Evolutionary conservation across 1,140 invertebrate species (phyloP).

Genomic region (Monomorium pharaonis): DNA sequence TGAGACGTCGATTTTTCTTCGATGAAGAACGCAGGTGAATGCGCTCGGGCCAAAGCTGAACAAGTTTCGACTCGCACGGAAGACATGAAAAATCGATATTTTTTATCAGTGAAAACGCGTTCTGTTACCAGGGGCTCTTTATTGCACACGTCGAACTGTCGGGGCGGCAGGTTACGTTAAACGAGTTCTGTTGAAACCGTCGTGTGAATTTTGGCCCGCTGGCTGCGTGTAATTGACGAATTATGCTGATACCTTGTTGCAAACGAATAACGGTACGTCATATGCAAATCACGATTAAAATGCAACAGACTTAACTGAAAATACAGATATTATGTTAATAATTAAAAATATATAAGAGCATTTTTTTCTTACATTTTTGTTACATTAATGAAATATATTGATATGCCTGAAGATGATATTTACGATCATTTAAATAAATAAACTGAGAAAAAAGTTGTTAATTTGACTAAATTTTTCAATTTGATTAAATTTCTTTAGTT

Average conservation of each 20-base stretch:
- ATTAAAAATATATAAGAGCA: not conserved
- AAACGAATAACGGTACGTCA: constrained; percentile 35
- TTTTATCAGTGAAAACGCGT: constrained; percentile 51
- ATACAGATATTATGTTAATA: not conserved
- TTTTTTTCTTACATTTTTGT: not conserved
- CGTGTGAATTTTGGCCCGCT: constrained; percentile 53
- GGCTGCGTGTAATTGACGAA: constrained; percentile 51
- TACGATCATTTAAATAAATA: too few relatives aligned
- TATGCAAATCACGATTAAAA: not conserved
- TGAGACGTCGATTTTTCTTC: constrained; percentile 77
- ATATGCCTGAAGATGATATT: not conserved
- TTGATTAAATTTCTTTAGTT: too few relatives aligned
- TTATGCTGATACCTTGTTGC: constrained; percentile 52
- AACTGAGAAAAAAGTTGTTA: too few relatives aligned
- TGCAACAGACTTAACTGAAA: not conserved
- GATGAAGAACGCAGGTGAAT: constrained; percentile 80
- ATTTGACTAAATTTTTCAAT: too few relatives aligned
- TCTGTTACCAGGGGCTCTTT: constrained; percentile 38
- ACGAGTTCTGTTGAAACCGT: constrained; percentile 43
- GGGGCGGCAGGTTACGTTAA: constrained; percentile 48
- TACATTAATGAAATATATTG: not conserved
- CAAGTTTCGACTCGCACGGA: constrained; percentile 59
- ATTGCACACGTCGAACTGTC: constrained; percentile 44
- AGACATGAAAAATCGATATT: constrained; percentile 68
- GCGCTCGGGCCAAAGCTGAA: constrained; percentile 54